Base-by-base conservation (phyloP, 37 sponge, comb jelly and placozoan genomes). In the Amphimedon queenslandica region DNA sequence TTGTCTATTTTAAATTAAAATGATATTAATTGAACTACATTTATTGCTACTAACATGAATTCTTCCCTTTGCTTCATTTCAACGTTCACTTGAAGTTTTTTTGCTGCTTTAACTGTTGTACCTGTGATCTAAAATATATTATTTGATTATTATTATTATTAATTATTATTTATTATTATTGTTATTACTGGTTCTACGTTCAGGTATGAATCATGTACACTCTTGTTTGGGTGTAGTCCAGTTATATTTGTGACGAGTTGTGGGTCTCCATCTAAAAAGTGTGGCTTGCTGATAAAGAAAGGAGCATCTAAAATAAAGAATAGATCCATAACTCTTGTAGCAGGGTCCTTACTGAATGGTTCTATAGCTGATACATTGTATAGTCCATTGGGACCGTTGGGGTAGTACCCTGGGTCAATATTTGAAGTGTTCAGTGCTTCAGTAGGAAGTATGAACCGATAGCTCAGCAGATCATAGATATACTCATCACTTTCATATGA, bases 231-330 rank as follows among this genome's bases (percentile, higher is more conserved):
- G n/a, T 76, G 40, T 32, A 94, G 39, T 28, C 94, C 94, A n/a
- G 79, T 68, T 16, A 94, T 77, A 63, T 90, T 90, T 21, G 53
- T 55, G 25, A 70, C 55, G 61, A 79, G 80, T 55, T 37, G 65
- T 2, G 81, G 73, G 37, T 96, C 96, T 24, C 88, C 90, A 69
- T 86, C 88, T 34, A 92, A 70, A 71, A 92, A 96, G 74, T 92
- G 90, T 3, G 96, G 96, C 71, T 89, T 92, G 37, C 90, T 89
- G 1, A 71, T 82, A 77, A 92, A 96, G 10, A 96, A 67, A 10
- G 96, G 96, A 21, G 75, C 73, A 72, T 80, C 72, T 38, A 53
- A 29, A 18, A 80, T 73, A 10, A 72, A 78, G n/a, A n/a, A n/a
- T n/a, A n/a, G n/a, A n/a, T n/a, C n/a, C n/a, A n/a, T n/a, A n/a